Percentiles rank a stretch among this genome's conserved stretches.
Conservation (phyloP, 2,113 vertebrate genomes). For the Gymnobelideus leadbeateri region DNA sequence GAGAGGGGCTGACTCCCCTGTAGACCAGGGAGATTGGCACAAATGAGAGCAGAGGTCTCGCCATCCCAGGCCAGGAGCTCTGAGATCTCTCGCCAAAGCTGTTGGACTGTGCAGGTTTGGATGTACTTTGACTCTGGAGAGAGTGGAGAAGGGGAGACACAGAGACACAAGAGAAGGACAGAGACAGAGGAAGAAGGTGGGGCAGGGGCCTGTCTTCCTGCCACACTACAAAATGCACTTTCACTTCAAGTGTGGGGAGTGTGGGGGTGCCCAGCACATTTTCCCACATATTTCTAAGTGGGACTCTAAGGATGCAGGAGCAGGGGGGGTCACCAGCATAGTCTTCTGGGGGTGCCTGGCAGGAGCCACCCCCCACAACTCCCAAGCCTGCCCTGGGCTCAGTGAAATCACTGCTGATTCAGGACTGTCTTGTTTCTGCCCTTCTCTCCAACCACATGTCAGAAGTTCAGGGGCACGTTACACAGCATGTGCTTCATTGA, state of each 20-base stretch:
- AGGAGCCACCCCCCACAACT: not conserved
- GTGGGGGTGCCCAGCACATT: not conserved
- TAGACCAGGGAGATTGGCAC: not conserved
- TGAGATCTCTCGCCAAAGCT: not conserved
- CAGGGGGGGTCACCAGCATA: not conserved
- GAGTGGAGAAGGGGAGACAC: not conserved
- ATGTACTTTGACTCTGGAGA: slow-evolving; percentile 19
- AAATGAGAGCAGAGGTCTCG: not conserved
- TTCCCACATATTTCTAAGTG: not conserved
- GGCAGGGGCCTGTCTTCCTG: slow-evolving; percentile 7
- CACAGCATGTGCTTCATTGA: not conserved
- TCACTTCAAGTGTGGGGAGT: slow-evolving; percentile 16
- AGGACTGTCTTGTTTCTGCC: not conserved
- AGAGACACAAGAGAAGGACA: not conserved
- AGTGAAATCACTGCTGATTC: not conserved
- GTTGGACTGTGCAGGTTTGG: slow-evolving; percentile 42
- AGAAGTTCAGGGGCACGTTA: not conserved
- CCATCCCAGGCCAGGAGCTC: not conserved
- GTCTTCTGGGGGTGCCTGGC: not conserved
- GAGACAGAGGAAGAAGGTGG: too few species aligned
- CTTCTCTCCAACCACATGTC: not conserved
- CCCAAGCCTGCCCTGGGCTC: too few species aligned
- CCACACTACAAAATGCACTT: slow-evolving; percentile 25
- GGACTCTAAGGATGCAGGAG: not conserved
- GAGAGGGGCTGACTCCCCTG: not conserved